phyloP scores from a whole-genome alignment of 2,113 vertebrate genomes.

The Coptodon rendalli region DNA sequence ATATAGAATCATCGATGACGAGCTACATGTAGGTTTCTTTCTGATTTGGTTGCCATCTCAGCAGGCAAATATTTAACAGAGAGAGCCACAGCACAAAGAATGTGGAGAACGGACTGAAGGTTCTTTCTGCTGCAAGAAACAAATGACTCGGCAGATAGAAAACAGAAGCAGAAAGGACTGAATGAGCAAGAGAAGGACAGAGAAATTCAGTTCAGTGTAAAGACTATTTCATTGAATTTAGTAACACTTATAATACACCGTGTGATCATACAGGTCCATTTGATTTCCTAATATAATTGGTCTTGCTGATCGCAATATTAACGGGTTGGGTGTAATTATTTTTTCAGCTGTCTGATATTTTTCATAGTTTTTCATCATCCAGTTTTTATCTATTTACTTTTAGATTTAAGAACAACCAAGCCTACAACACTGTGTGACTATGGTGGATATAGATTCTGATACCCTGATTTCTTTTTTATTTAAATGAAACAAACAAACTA shows the following conservation, averaged over 20 bases:
- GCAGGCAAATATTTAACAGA: slow-evolving; percentile 7
- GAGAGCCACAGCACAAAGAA: slow-evolving; percentile 9
- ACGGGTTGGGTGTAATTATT: background rate
- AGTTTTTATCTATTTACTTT: background rate
- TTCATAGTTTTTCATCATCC: background rate
- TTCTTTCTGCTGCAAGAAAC: background rate
- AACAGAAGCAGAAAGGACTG: background rate
- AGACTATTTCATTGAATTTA: background rate
- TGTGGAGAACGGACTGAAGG: background rate
- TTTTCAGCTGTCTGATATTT: background rate
- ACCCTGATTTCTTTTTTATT: background rate
- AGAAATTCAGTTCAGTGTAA: background rate
- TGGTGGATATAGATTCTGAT: background rate
- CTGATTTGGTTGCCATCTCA: background rate
- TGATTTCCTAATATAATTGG: background rate
- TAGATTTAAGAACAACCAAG: background rate
- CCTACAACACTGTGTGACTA: background rate
- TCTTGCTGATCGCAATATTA: background rate
- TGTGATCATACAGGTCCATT: background rate
- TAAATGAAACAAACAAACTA: background rate
- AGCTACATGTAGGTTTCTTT: background rate
- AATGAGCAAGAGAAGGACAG: background rate
- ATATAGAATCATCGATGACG: background rate
- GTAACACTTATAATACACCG: background rate
- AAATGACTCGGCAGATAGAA: background rate